Conservation (phyloP, 2,113 vertebrate species). For the Pluvialis apricaria region DNA sequence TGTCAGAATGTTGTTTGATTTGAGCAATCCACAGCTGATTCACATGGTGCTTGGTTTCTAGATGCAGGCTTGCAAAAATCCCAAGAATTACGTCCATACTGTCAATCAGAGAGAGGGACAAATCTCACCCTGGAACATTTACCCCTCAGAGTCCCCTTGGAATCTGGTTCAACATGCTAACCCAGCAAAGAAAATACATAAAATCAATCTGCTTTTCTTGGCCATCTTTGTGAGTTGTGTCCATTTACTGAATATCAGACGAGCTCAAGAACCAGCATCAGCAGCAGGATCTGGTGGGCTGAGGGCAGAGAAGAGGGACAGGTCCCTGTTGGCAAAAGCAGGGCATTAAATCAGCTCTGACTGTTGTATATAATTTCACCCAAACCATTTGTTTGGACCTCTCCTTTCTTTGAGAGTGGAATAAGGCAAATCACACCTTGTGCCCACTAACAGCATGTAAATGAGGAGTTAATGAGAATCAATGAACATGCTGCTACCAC, state of each 20-base stretch:
- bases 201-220: not conserved
- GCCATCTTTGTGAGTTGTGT: not conserved
- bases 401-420: not conserved
- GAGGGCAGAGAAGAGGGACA: not conserved
- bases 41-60: not conserved
- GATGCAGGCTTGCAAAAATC: not conserved
- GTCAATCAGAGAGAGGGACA: not conserved
- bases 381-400: not conserved
- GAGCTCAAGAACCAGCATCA: not conserved
- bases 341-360: not conserved
- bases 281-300: not conserved
- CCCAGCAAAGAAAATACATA: not conserved
- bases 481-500: not conserved
- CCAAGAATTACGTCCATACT: not conserved
- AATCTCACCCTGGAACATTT: not conserved
- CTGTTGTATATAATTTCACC: not conserved
- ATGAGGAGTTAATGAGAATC: conserved; percentile 1
- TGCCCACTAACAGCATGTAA: not conserved
- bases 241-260: not conserved
- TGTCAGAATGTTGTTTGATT: not conserved
- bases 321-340: not conserved
- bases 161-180: not conserved
- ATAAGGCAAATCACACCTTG: not conserved
- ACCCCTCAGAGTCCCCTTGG: not conserved
- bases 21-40: not conserved